Percentiles rank a stretch among this genome's conserved stretches.
Conservation (phyloP, 1,140 invertebrate species). For the Drosophila kohkoa region DNA sequence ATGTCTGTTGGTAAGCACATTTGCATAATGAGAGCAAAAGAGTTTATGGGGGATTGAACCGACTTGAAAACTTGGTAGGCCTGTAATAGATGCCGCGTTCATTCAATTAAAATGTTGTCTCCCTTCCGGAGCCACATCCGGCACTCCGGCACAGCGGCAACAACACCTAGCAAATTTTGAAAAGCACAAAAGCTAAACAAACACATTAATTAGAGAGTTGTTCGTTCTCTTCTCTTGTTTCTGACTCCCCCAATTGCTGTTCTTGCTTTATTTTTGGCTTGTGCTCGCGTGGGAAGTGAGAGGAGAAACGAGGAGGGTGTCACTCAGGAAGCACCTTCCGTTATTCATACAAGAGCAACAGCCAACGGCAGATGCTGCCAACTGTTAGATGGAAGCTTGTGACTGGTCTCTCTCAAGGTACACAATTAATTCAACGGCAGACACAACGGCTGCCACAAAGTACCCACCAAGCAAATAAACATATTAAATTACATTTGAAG, state of each 20-base stretch:
- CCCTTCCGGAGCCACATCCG: constrained; percentile 39
- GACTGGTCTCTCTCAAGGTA: constrained; percentile 39
- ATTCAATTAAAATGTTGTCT: constrained; percentile 76
- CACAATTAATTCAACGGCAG: constrained; percentile 71
- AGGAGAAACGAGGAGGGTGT: constrained; percentile 5
- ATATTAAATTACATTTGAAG: constrained; percentile 82
- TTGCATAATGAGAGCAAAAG: background rate
- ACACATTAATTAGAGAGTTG: constrained; percentile 77
- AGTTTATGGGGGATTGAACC: background rate
- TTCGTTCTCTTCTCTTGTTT: background rate
- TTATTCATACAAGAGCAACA: constrained; percentile 9
- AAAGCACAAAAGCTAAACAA: constrained; percentile 71
- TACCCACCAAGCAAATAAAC: constrained; percentile 67
- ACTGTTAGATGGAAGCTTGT: background rate
- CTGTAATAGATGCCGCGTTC: constrained; percentile 27
- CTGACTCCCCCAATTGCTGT: constrained; percentile 1
- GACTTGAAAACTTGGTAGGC: too few species aligned
- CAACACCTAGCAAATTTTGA: constrained; percentile 60
- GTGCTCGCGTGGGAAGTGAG: constrained; percentile 1
- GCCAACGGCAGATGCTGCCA: constrained; percentile 9
- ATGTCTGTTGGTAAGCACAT: background rate
- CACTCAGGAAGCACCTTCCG: constrained; percentile 14
- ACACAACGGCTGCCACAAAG: constrained; percentile 40
- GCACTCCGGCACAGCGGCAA: constrained; percentile 32
- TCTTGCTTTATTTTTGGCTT: constrained; percentile 17